Conservation (phyloP, 1,140 invertebrate species). For the Argopecten irradians region DNA sequence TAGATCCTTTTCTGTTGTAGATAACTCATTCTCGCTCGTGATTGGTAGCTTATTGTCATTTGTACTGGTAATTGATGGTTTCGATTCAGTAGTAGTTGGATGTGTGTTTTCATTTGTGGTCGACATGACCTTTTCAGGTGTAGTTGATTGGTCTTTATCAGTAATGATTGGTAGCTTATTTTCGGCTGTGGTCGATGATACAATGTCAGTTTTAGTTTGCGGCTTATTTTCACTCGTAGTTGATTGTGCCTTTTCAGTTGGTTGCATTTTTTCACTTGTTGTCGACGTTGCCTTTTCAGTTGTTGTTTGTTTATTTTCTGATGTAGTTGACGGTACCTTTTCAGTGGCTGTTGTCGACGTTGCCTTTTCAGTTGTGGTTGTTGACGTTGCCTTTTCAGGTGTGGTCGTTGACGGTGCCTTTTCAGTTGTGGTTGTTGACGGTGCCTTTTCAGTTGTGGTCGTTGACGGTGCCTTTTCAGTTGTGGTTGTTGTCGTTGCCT, state of each 20-base stretch:
- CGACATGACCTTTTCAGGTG: no score
- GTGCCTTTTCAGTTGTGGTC: background rate
- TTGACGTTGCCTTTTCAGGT: background rate
- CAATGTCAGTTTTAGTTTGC: background rate
- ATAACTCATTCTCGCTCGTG: background rate
- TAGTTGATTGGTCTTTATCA: no score
- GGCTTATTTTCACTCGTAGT: background rate
- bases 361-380: background rate
- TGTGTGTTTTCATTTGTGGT: background rate
- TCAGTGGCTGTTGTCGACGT: background rate
- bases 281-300: no score
- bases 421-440: background rate
- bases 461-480: no score
- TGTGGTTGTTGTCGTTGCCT: no score
- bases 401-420: background rate
- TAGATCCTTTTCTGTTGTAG: no score
- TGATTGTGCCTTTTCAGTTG: background rate
- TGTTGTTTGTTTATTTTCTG: background rate
- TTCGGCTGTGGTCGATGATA: background rate
- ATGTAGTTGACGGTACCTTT: background rate
- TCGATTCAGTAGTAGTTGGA: background rate
- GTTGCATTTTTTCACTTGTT: background rate
- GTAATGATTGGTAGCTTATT: no score
- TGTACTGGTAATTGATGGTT: background rate
- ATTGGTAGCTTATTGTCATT: background rate